Evolutionary conservation across 1,140 invertebrate genomes (phyloP).

Genomic region (Pachyrhynchus sulphureomaculatus): DNA sequence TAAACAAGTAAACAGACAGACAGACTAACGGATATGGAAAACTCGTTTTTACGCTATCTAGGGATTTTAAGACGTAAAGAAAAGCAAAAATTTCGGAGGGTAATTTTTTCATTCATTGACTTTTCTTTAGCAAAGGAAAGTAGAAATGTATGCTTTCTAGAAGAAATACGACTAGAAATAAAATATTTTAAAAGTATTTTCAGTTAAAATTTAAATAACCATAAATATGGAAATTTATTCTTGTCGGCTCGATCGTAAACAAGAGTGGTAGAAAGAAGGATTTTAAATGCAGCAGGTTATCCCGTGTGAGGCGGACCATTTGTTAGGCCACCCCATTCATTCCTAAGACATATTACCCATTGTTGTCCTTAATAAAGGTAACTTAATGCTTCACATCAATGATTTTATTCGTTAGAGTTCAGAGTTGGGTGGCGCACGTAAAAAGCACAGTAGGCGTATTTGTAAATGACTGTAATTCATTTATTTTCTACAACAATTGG

Average conservation of each 20-base stretch:
- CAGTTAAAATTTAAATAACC: not conserved
- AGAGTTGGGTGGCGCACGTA: slow-evolving; percentile 9
- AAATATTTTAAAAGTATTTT: not conserved
- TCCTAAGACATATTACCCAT: slow-evolving; percentile 35
- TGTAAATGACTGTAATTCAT: slow-evolving; percentile 28
- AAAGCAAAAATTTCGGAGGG: too few relatives aligned
- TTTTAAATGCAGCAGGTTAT: slow-evolving; percentile 17
- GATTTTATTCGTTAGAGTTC: slow-evolving; percentile 27
- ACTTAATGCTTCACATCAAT: slow-evolving; percentile 34
- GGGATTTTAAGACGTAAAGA: too few relatives aligned
- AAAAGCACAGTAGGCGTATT: slow-evolving; percentile 25
- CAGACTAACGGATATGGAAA: too few relatives aligned
- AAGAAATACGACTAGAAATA: not conserved
- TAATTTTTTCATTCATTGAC: too few relatives aligned
- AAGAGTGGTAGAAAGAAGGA: slow-evolving; percentile 14
- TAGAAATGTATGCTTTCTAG: too few relatives aligned
- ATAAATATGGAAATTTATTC: slow-evolving; percentile 2
- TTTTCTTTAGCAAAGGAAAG: too few relatives aligned
- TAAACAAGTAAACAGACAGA: too few relatives aligned
- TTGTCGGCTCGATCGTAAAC: not conserved
- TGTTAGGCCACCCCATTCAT: slow-evolving; percentile 35
- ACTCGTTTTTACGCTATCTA: too few relatives aligned
- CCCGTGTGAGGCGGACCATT: slow-evolving; percentile 27
- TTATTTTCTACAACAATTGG: slow-evolving; percentile 21
- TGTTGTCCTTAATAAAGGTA: slow-evolving; percentile 37